Evolutionary conservation across 2,113 vertebrate species (phyloP).

Genomic region (Willisornis vidua): DNA sequence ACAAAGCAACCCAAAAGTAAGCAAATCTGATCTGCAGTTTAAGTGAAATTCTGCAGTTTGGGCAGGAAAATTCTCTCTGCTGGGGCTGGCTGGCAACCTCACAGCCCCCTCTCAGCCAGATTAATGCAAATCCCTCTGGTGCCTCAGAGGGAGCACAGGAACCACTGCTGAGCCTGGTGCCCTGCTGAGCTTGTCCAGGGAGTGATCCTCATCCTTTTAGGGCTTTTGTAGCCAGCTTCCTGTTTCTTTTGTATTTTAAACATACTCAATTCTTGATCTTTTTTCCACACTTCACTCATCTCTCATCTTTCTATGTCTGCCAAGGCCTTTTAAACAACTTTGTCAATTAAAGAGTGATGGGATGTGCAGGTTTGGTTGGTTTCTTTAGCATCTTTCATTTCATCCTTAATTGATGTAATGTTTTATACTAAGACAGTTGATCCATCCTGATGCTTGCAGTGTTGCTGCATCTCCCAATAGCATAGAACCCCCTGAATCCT

Average conservation of each 20-base stretch:
- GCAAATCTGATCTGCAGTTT: background rate
- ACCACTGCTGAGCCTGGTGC: background rate
- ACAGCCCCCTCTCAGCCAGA: background rate
- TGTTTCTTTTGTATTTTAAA: background rate
- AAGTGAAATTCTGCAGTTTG: background rate
- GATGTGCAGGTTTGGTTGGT: rapidly evolving
- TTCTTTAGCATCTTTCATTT: background rate
- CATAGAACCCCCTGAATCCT: background rate
- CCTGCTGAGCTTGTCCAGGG: background rate
- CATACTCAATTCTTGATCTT: background rate
- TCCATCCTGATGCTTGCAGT: background rate
- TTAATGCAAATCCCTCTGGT: background rate
- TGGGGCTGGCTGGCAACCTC: background rate
- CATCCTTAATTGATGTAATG: background rate
- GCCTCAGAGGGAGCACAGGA: background rate
- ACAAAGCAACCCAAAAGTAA: background rate
- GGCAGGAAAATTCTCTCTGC: background rate
- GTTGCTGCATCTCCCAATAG: background rate
- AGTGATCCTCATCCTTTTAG: background rate
- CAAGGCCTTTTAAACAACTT: background rate
- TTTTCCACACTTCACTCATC: background rate
- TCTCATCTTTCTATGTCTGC: background rate
- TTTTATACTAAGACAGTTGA: background rate
- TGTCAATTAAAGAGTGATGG: background rate
- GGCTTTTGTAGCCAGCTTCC: background rate